A percentile compares a stretch with the other conserved stretches of the same genome.
Conservation (phyloP, 2,888 invertebrate genomes). For the Meteorus cinctellus region DNA sequence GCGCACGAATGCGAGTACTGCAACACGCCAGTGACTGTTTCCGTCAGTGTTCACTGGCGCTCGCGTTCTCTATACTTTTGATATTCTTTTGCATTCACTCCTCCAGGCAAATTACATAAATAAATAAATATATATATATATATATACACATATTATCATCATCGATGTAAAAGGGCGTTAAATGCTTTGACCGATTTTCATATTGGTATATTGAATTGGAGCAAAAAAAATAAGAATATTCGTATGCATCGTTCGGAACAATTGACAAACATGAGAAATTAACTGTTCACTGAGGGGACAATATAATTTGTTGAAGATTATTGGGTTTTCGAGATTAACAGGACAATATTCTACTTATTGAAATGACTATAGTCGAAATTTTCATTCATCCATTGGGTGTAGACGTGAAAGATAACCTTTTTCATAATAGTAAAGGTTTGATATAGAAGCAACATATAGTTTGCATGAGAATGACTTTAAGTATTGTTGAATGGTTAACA, state of each 20-base stretch:
- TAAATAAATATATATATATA: not conserved
- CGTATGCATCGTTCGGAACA: not conserved
- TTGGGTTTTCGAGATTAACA: too few relatives aligned
- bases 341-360: too few relatives aligned
- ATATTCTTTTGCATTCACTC: conserved; percentile 21
- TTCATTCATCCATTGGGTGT: too few relatives aligned
- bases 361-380: too few relatives aligned
- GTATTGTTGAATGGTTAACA: too few relatives aligned
- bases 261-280: not conserved
- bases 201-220: not conserved
- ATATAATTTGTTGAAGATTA: too few relatives aligned
- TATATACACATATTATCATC: too few relatives aligned
- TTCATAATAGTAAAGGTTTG: too few relatives aligned
- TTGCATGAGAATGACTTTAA: too few relatives aligned
- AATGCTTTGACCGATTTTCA: not conserved
- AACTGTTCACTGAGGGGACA: too few relatives aligned
- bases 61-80: conserved; percentile 11
- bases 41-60: conserved; percentile 28
- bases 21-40: conserved; percentile 30
- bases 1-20: not conserved
- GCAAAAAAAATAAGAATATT: not conserved
- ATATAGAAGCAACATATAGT: too few relatives aligned
- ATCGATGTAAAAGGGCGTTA: not conserved
- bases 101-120: conserved; percentile 10
- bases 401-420: too few relatives aligned